Evolutionary conservation across 2,113 vertebrate species (phyloP).

Genomic region (Zapornia atra): DNA sequence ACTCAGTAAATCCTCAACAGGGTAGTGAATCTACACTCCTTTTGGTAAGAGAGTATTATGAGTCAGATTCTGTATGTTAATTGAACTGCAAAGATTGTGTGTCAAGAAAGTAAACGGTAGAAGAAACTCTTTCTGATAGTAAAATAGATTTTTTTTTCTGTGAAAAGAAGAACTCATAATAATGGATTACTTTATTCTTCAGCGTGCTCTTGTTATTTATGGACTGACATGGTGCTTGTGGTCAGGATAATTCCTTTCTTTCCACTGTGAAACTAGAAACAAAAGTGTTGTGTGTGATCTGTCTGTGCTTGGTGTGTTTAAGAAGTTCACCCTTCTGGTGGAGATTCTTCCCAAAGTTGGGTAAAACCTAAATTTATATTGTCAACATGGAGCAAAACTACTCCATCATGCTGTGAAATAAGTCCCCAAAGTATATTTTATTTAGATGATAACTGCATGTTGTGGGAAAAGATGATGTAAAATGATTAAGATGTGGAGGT

Average conservation of each 20-base stretch:
- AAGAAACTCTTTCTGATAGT: not conserved
- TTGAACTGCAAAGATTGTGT: not conserved
- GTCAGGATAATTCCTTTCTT: not conserved
- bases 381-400: not conserved
- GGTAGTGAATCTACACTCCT: not conserved
- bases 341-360: not conserved
- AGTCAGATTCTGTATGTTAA: not conserved
- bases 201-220: not conserved
- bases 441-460: not conserved
- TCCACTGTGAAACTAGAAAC: not conserved
- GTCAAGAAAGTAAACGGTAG: not conserved
- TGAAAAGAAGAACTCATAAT: not conserved
- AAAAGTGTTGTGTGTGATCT: not conserved
- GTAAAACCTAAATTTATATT: not conserved
- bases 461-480: slow-evolving; percentile 1
- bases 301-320: not conserved
- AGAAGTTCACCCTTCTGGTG: not conserved
- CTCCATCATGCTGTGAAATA: not conserved
- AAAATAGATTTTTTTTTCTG: not conserved
- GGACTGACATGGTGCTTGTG: not conserved
- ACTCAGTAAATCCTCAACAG: not conserved
- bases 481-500: slow-evolving; percentile 7
- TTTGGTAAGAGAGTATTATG: not conserved
- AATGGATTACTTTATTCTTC: not conserved
- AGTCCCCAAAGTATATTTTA: not conserved